Evolutionary conservation across 2,797 vertebrate genomes (phyloP), one percentile per base, ranked within the genome.

Genomic region (Capromys pilorides): DNA sequence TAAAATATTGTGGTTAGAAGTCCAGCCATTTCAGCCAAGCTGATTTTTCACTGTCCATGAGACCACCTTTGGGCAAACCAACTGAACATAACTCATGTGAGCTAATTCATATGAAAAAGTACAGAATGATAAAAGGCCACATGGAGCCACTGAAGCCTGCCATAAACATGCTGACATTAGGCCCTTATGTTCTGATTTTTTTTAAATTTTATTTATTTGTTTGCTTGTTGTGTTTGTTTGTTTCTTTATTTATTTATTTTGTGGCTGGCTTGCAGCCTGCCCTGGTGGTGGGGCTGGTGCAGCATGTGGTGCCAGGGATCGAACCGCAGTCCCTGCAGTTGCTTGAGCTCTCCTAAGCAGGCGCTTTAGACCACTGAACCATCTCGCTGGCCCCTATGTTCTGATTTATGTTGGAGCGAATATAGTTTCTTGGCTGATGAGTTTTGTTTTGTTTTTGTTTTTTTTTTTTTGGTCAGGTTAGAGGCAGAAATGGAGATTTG

Each of bases 111-210:
- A 36, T 45, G 8, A 86, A 22, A 82, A 90, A 84, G 13, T 9
- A 28, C 77, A 45, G 45, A 54, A 41, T 71, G 28, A 36, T 31
- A 4, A 28, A 41, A 85, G n/a, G 41, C 49, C 41, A 26, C 3
- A 0, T 0, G 1, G 62, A 22, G 28, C 45, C 19, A 0, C 5
- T 4, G 2, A 69, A 59, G 31, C 39, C n/a, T 7, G 0, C 9
- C 45, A 26, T 33, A 14, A 67, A 57, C 28, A 1, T 24, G 24
- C 5, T 19, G 26, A 24, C 14, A 3, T 1, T 2, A 0, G 9
- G 36, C 2, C 59, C 31, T 80, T 41, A 57, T 11, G 59, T n/a
- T n/a, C n/a, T n/a, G n/a, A n/a, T n/a, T n/a, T n/a, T n/a, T n/a
- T n/a, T n/a, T n/a, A n/a, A n/a, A n/a, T n/a, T n/a, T n/a, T n/a